Evolutionary conservation across 1,140 invertebrate species (phyloP), one percentile per base, ranked within the genome.

Genomic region (Plutomurus gul): DNA sequence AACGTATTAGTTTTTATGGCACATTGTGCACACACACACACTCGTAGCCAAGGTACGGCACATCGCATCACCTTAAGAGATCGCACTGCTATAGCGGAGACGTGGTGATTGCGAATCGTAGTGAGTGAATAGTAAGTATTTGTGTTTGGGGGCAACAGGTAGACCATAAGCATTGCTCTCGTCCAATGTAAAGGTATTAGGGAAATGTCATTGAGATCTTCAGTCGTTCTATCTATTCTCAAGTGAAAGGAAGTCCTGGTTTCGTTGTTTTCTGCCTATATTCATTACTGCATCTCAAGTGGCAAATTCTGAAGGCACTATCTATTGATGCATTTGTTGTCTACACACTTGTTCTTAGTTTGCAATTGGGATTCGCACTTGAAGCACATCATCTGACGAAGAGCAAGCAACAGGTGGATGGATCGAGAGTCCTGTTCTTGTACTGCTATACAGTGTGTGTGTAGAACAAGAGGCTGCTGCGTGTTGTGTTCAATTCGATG

Each of bases 181-280:
- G 30, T 25, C 56, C 37, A 47, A 73, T 40, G 71, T 73, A 73
- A 43, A 72, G 70, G 70, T 46, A 72, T 72, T 76, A 60, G 51
- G 75, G 75, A 76, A 76, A 65, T 76, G 75, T 76, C 75, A 76
- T 76, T 76, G 75, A 76, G 75, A 60, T 76, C 75, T 49, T 76
- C 75, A 76, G 75, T 76, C 75, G 47, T 65, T 20, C 36, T 46
- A 43, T 37, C 39, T 65, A 22, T 60, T 56, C 39, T 36, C 27
- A 40, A 60, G 49, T 56, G 75, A 76, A 65, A 39, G 39, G 75
- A 76, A 51, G 43, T 75, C 70, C 70, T 72, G 36, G 56, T 65
- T 65, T 65, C 27, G 56, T 65, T 65, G 56, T 65, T 65, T 33
- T 49, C 11, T 49, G 3, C n/a, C 56, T 65, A 33, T 27, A 33